Base-by-base conservation (phyloP, 2,797 vertebrate species). In the Pitangus sulphuratus region DNA sequence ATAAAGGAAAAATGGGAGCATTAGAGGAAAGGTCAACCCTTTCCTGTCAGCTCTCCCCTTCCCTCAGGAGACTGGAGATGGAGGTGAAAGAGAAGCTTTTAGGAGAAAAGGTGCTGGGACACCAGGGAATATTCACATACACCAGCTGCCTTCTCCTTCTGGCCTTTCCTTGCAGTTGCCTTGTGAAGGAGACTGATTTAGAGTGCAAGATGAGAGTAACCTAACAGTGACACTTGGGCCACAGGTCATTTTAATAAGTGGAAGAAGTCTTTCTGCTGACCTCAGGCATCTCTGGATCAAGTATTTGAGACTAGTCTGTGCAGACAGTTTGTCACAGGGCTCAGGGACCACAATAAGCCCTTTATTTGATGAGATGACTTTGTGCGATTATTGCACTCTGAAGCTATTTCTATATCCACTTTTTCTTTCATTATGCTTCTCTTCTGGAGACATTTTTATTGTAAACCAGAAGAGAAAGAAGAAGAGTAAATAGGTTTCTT, bases 401-500 rank as follows among this genome's bases (percentile, higher is more conserved):
- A 83, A 91, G 82, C 40, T 80, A 89, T 90, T 90, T 89, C 83
- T 89, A 44, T 40, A 78, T 31, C 47, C 39, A 61, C 37, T 80
- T 88, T 85, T 92, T 74, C 53, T 89, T 93, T 90, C 75, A 85
- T 91, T 95, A 77, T 1, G 0, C 26, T 66, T 88, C 62, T 77
- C 72, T 93, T 77, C 78, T 85, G 53, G 39, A 87, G 56, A 83
- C 8, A 64, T 82, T 89, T 95, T 77, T 84, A 68, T 77, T 82
- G n/a, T 40, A 91, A 70, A 78, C 12, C 15, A n/a, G 58, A 66
- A 68, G 44, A 95, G 62, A 90, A 87, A 33, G 35, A 60, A 90
- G 39, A 92, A 72, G 44, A 93, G 62, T 65, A 95, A 94, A 92
- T 92, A 91, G 30, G 48, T 83, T 93, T 90, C 86, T 89, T 71